Conservation (phyloP, 37 sponge, comb jelly and placozoan species). For the Chondrilla cf. caribensis region DNA sequence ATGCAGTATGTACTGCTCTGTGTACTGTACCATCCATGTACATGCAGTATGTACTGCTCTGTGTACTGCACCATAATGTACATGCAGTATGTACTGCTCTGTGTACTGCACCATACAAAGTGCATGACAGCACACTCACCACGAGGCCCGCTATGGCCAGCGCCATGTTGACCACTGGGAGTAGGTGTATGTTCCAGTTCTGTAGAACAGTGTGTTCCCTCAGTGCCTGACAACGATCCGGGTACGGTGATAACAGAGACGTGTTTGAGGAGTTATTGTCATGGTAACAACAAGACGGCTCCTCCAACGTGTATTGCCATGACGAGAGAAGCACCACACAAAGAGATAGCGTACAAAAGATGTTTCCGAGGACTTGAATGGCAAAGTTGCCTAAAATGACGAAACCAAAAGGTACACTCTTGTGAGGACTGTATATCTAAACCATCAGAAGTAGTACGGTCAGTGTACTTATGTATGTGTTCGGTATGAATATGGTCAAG, state of each 20-base stretch:
- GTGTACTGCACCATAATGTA: background rate
- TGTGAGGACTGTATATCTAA: background rate
- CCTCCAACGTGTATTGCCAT: conserved; percentile 57
- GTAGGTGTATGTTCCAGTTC: conserved; percentile 16
- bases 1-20: no score
- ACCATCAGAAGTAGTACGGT: no score
- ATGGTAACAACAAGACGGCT: conserved; percentile 36
- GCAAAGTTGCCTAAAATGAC: conserved; percentile 49
- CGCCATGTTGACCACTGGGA: conserved; percentile 15
- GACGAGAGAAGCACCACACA: conserved; percentile 38
- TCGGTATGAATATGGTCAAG: no score
- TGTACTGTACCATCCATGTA: no score
- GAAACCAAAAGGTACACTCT: background rate
- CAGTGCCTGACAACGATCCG: conserved; percentile 27
- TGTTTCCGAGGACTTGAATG: conserved; percentile 40
- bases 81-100: no score
- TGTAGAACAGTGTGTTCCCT: background rate
- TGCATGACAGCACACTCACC: conserved; percentile 17
- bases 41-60: no score
- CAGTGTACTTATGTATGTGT: no score
- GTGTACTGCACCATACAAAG: no score
- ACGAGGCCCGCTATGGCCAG: conserved; percentile 37
- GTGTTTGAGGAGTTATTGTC: background rate
- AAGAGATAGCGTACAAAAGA: conserved; percentile 18
- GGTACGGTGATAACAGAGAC: background rate